phyloP scores from a whole-genome alignment of 2,888 invertebrate genomes.

The Seira sanloemensis region DNA sequence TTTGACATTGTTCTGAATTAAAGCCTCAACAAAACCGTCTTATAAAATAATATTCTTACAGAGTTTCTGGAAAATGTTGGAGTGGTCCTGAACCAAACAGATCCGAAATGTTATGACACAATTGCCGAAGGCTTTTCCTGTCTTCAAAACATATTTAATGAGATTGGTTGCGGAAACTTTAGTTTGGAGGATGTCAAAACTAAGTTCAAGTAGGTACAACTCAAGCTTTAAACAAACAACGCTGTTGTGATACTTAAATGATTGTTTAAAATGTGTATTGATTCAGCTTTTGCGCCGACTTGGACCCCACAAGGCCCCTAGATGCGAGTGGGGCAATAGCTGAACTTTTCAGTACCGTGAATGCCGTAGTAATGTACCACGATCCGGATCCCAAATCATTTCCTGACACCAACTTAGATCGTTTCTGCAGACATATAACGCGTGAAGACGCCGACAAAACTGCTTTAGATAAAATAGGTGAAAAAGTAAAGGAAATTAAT shows the following conservation, averaged over 20 bases:
- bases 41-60: too few relatives aligned
- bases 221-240: neutral
- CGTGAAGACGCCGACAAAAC: neutral
- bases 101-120: slow-evolving; percentile 53
- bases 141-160: slow-evolving; percentile 42
- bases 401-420: slow-evolving; percentile 31
- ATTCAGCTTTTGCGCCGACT: slow-evolving; percentile 54
- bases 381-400: slow-evolving; percentile 55
- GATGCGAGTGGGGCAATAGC: slow-evolving; percentile 44
- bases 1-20: neutral
- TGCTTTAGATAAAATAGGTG: slow-evolving; percentile 36
- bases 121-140: slow-evolving; percentile 48
- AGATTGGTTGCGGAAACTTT: slow-evolving; percentile 46
- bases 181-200: slow-evolving; percentile 44
- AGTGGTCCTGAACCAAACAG: slow-evolving; percentile 39
- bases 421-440: slow-evolving; percentile 38
- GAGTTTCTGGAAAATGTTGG: slow-evolving; percentile 54
- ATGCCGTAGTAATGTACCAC: slow-evolving; percentile 51
- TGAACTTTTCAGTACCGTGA: slow-evolving; percentile 49
- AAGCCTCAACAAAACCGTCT: neutral
- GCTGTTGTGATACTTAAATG: neutral
- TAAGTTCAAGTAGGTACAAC: slow-evolving; percentile 42
- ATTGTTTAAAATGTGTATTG: too few relatives aligned
- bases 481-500: slow-evolving; percentile 49
- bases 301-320: slow-evolving; percentile 35